Conservation (phyloP, 2,113 vertebrate genomes). For the Ammodytes marinus region DNA sequence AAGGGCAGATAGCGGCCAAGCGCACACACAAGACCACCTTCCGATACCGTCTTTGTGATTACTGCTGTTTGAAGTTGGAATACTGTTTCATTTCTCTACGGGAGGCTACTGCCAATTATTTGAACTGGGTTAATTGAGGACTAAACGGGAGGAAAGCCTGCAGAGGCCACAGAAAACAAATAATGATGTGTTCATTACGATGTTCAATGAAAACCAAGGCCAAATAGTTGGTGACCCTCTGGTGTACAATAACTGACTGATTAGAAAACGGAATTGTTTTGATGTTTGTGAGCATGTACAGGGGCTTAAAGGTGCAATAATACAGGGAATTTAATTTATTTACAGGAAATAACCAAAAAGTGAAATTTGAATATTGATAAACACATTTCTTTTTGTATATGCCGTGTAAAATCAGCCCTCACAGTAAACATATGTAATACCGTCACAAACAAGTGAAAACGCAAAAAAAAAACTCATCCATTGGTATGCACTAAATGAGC, state of each 20-base stretch:
- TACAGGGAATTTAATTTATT: not conserved
- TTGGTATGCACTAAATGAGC: conserved; percentile 23
- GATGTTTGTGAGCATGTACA: not conserved
- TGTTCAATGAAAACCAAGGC: not conserved
- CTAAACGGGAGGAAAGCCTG: conserved; percentile 30
- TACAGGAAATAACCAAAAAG: not conserved
- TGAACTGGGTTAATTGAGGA: conserved; percentile 56
- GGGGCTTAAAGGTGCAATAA: conserved; percentile 1
- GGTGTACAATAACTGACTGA: conserved; percentile 5
- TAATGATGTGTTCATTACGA: conserved; percentile 1
- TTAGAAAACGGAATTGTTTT: conserved; percentile 1
- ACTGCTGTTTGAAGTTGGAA: conserved; percentile 50
- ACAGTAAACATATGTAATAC: not conserved
- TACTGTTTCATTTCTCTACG: conserved; percentile 49
- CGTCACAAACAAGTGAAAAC: not conserved
- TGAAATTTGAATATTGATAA: not conserved
- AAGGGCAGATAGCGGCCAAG: conserved; percentile 65
- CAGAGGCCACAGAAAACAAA: conserved; percentile 38
- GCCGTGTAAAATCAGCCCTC: not conserved
- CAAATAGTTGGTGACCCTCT: not conserved
- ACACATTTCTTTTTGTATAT: not conserved
- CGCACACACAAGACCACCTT: conserved; percentile 33
- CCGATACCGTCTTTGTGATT: conserved; percentile 55
- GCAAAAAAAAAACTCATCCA: not conserved
- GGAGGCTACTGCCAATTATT: conserved; percentile 39